Base-by-base conservation (phyloP, 1,140 invertebrate genomes). In the Zaprionus ghesquierei region DNA sequence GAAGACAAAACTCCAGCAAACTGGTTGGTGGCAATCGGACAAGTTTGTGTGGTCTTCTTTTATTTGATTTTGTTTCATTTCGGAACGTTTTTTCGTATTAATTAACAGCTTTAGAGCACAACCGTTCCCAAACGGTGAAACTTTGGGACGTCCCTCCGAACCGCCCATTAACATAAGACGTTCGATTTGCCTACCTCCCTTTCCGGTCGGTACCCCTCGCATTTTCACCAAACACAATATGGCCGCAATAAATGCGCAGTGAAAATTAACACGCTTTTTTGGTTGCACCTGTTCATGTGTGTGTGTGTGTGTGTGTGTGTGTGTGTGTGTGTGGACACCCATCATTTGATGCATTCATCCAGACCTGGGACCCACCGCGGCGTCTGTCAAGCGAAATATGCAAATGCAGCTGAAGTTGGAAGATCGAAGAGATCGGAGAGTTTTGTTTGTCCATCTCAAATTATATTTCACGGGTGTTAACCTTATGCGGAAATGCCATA, bases 231-330 rank as follows among this genome's bases (percentile, higher is more conserved):
- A 41, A 41, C 35, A 41, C 35, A 41, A 77, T 81, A 82, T 75
- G 74, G 77, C 53, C 61, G 61, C 79, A 77, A 87, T 86, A 87
- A 87, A 87, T 87, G 82, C 82, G 79, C 84, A 89, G 84, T 89
- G 84, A 87, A 87, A 87, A 87, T 87, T 87, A 87, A 87, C 84
- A 87, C 84, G 84, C 84, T 89, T 87, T 87, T 87, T 18, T 55
- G 53, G 2, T 2, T 8, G n/a, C 35, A 41, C 35, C n/a, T 54
- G 22, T 54, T 20, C 2, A 5, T 13, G 33, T 56, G 20, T 58
- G 22, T 27, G 33, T 38, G 25, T 62, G 31, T 44, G 20, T 61
- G 13, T 69, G 41, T 58, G 9, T 41, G 29, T 51, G 61, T n/a
- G 76, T 71, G 79, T 60, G 78, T 68, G 61, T 74, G 59, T 75